Conservation (phyloP, 2,888 invertebrate species). For the Drosophila eohydei region DNA sequence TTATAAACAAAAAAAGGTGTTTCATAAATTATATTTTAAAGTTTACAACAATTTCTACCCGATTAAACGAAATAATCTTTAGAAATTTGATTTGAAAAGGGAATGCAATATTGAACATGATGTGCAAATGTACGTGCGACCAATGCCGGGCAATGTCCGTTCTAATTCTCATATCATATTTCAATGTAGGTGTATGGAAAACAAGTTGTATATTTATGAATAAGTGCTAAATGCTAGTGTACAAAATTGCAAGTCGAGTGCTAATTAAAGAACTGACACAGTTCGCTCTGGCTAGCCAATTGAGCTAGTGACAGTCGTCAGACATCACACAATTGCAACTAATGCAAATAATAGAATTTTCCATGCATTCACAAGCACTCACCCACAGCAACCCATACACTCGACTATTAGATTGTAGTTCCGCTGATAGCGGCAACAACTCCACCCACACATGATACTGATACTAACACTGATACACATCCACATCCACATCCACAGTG, state of each 20-base stretch:
- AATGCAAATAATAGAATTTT: constrained; percentile 64
- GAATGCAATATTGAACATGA: background rate
- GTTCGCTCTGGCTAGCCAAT: constrained; percentile 20
- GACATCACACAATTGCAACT: constrained; percentile 47
- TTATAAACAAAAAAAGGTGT: background rate
- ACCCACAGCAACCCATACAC: background rate
- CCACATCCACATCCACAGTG: background rate
- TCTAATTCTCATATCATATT: background rate
- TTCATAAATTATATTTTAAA: no score
- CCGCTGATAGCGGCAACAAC: constrained; percentile 27
- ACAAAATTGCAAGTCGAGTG: constrained; percentile 45
- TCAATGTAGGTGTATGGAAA: background rate
- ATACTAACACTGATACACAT: background rate
- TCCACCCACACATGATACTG: constrained; percentile 25
- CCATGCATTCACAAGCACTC: constrained; percentile 9
- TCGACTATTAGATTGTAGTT: constrained; percentile 16
- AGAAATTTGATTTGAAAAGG: background rate
- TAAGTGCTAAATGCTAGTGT: constrained; percentile 4
- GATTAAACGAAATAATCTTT: no score
- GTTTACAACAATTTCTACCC: no score
- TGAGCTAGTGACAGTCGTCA: constrained; percentile 22
- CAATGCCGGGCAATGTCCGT: background rate
- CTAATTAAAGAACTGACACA: constrained; percentile 70
- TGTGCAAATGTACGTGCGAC: background rate
- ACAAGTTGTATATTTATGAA: background rate